A percentile compares a stretch with the other conserved stretches of the same genome.
Conservation (phyloP, 2,797 vertebrate genomes). For the Ciconia nigra region DNA sequence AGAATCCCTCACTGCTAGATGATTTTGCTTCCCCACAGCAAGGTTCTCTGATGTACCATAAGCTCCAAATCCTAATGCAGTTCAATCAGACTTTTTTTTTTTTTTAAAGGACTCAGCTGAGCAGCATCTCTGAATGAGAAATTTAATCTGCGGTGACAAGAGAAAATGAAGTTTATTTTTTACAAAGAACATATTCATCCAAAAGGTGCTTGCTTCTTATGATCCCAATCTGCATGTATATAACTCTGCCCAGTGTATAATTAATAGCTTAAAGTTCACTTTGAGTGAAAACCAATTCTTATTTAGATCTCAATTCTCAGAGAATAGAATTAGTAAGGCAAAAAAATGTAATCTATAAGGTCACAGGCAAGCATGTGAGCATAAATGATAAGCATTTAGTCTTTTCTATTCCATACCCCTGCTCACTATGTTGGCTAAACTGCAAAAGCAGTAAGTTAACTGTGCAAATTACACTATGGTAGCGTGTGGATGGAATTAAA, state of each 20-base stretch:
- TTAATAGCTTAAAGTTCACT: constrained; percentile 40
- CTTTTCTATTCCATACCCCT: neutral
- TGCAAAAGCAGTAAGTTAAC: neutral
- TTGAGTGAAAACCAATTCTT: constrained; percentile 30
- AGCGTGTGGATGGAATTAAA: neutral
- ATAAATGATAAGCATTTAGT: neutral
- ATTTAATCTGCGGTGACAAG: neutral
- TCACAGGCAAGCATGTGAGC: neutral
- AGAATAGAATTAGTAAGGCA: constrained; percentile 17
- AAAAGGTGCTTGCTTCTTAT: constrained; percentile 2
- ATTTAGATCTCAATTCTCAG: neutral
- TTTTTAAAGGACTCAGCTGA: neutral
- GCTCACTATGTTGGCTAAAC: neutral
- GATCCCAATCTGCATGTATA: neutral
- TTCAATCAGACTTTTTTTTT: neutral
- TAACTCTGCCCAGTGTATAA: neutral
- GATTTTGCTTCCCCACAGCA: neutral
- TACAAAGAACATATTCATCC: neutral
- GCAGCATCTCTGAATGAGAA: neutral
- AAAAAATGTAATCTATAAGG: constrained; percentile 30
- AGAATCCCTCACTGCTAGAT: neutral
- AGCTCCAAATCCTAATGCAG: neutral
- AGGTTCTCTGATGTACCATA: neutral
- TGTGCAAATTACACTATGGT: neutral
- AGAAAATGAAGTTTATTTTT: constrained; percentile 43